A percentile compares a stretch with the other conserved stretches of the same genome.
phyloP scores from a whole-genome alignment of 1,140 invertebrate species.

The Drosophila nebulosa region DNA sequence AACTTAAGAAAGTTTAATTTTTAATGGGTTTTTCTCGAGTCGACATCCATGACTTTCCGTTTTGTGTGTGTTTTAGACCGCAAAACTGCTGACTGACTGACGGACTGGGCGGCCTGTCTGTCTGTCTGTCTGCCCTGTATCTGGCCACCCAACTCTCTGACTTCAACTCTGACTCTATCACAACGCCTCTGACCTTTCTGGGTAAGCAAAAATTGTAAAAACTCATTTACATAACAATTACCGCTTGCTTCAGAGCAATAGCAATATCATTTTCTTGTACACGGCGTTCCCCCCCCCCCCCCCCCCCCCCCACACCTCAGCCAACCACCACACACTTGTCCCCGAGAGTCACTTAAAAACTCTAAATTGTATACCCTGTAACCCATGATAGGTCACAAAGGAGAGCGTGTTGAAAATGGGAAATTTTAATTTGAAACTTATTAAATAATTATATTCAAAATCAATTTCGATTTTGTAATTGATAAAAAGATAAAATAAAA shows the following conservation, averaged over 20 bases:
- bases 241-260: conserved; percentile 39
- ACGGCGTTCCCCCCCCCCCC: not conserved
- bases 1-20: no score
- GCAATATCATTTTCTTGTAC: conserved; percentile 1
- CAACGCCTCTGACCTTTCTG: conserved; percentile 57
- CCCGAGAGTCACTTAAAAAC: conserved; percentile 1
- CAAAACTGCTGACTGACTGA: conserved; percentile 52
- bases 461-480: no score
- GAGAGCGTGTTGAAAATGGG: no score
- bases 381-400: not conserved
- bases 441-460: no score
- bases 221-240: conserved; percentile 80
- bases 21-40: not conserved
- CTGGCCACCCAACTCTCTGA: not conserved
- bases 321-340: not conserved
- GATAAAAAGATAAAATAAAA: no score
- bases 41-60: not conserved
- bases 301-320: not conserved
- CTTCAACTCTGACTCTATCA: conserved; percentile 17
- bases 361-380: not conserved
- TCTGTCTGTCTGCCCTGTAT: conserved; percentile 13
- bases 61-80: conserved; percentile 25
- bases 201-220: conserved; percentile 68
- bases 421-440: no score
- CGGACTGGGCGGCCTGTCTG: not conserved